Evolutionary conservation across 1,140 invertebrate species (phyloP).

Genomic region (Papilio polytes): DNA sequence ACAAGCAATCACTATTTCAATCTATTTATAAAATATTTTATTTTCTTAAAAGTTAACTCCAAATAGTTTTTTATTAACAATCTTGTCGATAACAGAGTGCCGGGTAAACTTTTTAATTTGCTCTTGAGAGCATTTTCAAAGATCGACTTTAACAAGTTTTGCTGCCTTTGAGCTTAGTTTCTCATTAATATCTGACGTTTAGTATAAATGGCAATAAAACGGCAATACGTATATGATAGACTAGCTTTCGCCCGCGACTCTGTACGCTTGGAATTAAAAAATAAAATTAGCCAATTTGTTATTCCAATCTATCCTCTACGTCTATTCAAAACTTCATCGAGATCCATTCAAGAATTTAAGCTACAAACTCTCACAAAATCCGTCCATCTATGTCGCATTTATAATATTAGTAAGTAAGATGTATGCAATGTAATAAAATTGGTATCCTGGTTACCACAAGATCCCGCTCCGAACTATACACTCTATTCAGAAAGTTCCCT

Average conservation of each 20-base stretch:
- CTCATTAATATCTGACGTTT: background rate
- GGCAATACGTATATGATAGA: too few species aligned
- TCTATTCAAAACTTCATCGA: too few species aligned
- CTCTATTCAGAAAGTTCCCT: constrained; percentile 3
- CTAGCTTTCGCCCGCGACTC: too few species aligned
- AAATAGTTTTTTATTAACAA: background rate
- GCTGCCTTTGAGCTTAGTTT: background rate
- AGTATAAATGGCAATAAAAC: too few species aligned
- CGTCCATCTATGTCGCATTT: too few species aligned
- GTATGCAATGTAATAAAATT: background rate
- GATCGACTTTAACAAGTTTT: constrained; percentile 11
- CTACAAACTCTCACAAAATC: too few species aligned
- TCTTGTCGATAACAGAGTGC: constrained; percentile 7
- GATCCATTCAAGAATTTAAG: too few species aligned
- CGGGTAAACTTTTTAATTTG: constrained; percentile 12
- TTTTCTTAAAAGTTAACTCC: background rate
- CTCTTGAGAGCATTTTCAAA: background rate
- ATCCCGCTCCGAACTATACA: background rate
- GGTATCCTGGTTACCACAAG: background rate
- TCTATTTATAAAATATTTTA: background rate
- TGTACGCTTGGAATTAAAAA: too few species aligned
- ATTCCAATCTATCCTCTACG: too few species aligned
- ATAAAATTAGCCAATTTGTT: too few species aligned
- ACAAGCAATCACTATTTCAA: background rate
- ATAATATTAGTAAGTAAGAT: background rate